phyloP scores from a whole-genome alignment of 2,797 vertebrate genomes.

The Acomys russatus region DNA sequence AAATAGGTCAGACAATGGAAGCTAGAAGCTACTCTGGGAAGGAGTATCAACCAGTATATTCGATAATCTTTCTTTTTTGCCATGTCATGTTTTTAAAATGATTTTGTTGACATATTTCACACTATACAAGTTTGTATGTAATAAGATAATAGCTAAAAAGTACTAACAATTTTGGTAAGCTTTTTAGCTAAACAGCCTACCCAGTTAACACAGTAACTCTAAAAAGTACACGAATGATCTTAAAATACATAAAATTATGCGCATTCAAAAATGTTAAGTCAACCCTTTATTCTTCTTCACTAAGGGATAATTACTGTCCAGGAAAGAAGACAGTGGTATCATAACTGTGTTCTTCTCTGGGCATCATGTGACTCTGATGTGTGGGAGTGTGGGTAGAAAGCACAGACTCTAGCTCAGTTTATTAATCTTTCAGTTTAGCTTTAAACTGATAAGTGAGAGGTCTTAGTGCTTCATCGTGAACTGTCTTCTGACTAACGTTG shows the following conservation, averaged over 20 bases:
- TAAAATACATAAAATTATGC: background rate
- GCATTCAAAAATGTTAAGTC: background rate
- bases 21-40: background rate
- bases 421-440: background rate
- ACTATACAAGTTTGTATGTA: background rate
- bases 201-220: background rate
- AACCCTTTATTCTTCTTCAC: background rate
- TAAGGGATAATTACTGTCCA: background rate
- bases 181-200: background rate
- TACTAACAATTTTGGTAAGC: background rate
- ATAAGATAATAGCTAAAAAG: conserved; percentile 32
- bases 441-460: background rate
- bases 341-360: background rate
- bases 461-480: background rate
- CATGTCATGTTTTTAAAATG: background rate
- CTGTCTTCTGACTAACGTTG: background rate
- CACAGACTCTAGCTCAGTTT: background rate
- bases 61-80: background rate
- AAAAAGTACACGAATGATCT: background rate
- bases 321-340: background rate
- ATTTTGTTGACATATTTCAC: background rate
- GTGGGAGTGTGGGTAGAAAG: background rate
- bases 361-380: background rate
- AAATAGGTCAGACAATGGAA: background rate
- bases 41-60: background rate